phyloP scores from a whole-genome alignment of 2,113 vertebrate species.

The Gobio gobio region DNA sequence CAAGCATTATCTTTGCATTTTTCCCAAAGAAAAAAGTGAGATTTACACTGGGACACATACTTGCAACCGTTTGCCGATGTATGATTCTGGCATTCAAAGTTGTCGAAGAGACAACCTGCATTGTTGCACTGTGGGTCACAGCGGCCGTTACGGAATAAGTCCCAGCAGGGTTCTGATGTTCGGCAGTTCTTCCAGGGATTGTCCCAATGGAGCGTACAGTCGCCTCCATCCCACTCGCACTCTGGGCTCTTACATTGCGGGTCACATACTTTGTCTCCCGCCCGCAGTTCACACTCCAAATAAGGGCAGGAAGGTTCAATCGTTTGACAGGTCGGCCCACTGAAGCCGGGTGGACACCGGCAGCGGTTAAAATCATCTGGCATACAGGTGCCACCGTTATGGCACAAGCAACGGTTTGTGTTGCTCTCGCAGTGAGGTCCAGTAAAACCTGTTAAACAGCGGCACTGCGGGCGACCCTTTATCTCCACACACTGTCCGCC shows the following conservation, averaged over 20 bases:
- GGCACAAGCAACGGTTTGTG: constrained; percentile 77
- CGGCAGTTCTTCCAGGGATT: constrained; percentile 88
- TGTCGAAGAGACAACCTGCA: constrained; percentile 88
- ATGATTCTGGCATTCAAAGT: constrained; percentile 84
- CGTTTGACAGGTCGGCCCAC: constrained; percentile 79
- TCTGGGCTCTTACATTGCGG: constrained; percentile 85
- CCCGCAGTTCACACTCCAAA: constrained; percentile 72
- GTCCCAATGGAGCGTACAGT: constrained; percentile 86
- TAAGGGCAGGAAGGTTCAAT: constrained; percentile 71
- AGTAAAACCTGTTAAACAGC: constrained; percentile 77
- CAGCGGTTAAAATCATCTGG: constrained; percentile 78
- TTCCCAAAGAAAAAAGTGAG: neutral
- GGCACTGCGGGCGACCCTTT: constrained; percentile 77
- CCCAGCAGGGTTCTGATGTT: constrained; percentile 82
- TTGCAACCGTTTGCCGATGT: constrained; percentile 75
- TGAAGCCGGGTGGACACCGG: constrained; percentile 74
- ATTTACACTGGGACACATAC: constrained; percentile 71
- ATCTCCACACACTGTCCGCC: constrained; percentile 82
- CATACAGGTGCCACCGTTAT: constrained; percentile 85
- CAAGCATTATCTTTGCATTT: neutral
- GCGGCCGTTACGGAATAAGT: constrained; percentile 81
- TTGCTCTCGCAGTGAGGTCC: constrained; percentile 79
- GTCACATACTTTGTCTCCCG: constrained; percentile 83
- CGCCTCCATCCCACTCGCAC: constrained; percentile 91
- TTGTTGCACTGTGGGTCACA: constrained; percentile 91